Percentiles rank a stretch among this genome's conserved stretches.
These are phyloP conservation scores for Prunella himalayana DNA, from an alignment of 2,113 vertebrate species.

Conservation along the genomic window DNA sequence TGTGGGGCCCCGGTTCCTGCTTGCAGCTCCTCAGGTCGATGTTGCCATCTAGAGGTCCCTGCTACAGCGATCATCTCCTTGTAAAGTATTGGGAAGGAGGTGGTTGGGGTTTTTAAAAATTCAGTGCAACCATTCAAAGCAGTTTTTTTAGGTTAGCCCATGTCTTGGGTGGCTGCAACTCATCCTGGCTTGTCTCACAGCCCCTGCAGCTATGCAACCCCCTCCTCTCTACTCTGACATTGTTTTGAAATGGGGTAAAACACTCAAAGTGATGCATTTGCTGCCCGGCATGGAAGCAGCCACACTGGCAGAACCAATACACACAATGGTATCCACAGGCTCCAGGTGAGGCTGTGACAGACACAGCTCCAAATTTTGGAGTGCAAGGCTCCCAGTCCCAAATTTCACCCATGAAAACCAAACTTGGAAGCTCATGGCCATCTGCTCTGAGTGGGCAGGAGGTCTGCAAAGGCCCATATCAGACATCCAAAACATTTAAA, in stretches of 20 bases:
- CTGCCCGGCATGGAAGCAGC: background rate
- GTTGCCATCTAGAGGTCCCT: conserved; percentile 63
- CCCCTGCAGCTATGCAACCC: background rate
- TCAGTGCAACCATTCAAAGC: background rate
- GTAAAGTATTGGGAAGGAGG: background rate
- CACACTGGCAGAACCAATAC: background rate
- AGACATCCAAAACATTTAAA: background rate
- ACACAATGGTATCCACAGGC: background rate
- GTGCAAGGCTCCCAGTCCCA: background rate
- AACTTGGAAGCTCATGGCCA: background rate
- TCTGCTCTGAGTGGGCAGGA: background rate
- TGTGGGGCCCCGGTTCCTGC: background rate
- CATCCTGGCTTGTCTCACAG: rapidly evolving
- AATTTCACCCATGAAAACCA: background rate
- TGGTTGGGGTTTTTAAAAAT: background rate
- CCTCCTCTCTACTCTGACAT: background rate
- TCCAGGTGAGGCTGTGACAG: background rate
- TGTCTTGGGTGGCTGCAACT: background rate
- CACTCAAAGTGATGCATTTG: background rate
- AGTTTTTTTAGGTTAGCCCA: background rate
- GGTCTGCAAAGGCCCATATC: background rate
- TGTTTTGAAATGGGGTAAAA: background rate
- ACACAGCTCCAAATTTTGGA: rapidly evolving
- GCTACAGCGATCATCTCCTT: background rate
- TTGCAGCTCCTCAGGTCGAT: background rate